Evolutionary conservation across 2,888 invertebrate genomes (phyloP).

Genomic region (Tenthredo scrophulariae): DNA sequence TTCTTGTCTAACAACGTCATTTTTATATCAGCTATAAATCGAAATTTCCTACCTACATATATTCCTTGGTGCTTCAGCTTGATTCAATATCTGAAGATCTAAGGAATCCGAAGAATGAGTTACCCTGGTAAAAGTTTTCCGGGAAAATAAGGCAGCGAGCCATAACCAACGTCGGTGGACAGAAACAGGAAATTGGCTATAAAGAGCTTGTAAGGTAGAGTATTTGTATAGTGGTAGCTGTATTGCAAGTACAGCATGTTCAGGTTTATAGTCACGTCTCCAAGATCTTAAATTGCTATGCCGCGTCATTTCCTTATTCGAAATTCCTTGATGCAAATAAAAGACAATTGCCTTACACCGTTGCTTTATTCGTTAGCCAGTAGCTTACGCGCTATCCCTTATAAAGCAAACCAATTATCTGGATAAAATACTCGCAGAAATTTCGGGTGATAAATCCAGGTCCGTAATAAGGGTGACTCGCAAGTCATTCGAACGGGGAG

Average conservation of each 20-base stretch:
- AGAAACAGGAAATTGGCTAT: constrained; percentile 34
- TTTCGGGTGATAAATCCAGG: constrained; percentile 72
- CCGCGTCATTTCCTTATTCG: constrained; percentile 43
- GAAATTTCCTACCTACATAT: background rate
- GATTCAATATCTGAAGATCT: background rate
- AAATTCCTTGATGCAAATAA: constrained; percentile 50
- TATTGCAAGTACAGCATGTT: background rate
- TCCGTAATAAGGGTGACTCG: constrained; percentile 75
- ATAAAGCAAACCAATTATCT: constrained; percentile 72
- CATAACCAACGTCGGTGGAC: constrained; percentile 3
- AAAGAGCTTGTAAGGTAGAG: constrained; percentile 25
- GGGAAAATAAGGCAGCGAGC: background rate
- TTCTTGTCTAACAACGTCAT: background rate
- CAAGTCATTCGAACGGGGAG: constrained; percentile 70
- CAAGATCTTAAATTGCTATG: constrained; percentile 7
- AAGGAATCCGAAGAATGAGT: constrained; percentile 4
- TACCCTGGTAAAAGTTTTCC: constrained; percentile 21
- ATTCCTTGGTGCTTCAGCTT: background rate
- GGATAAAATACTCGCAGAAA: constrained; percentile 73
- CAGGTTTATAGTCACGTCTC: constrained; percentile 44
- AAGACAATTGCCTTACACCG: constrained; percentile 29
- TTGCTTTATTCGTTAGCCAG: constrained; percentile 50
- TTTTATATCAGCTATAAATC: background rate
- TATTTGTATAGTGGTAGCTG: constrained; percentile 27
- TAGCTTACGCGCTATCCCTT: constrained; percentile 58